Evolutionary conservation across 2,797 vertebrate species (phyloP).

Genomic region (Coregonus sp.): DNA sequence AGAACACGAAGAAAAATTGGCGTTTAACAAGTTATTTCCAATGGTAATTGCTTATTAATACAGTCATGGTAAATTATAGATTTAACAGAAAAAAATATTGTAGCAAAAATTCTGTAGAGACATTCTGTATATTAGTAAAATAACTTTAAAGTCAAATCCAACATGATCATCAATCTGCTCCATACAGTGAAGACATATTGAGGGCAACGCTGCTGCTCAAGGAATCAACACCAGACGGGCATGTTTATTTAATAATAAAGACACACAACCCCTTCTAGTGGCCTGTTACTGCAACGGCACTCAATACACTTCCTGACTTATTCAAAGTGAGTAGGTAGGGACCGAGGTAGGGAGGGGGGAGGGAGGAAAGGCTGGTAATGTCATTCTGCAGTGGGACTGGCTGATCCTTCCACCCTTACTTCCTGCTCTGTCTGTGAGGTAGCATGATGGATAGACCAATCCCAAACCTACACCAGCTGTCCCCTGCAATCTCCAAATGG

Average conservation of each 20-base stretch:
- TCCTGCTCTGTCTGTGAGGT: conserved; percentile 28
- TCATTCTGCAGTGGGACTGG: conserved; percentile 49
- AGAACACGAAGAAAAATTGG: not conserved
- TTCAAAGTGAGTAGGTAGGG: conserved; percentile 58
- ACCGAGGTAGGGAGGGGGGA: not conserved
- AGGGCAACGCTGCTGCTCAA: not conserved
- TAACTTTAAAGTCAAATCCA: too few species aligned
- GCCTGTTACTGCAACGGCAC: conserved; percentile 63
- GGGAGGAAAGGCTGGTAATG: conserved; percentile 31
- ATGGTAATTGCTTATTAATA: not conserved
- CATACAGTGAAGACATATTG: not conserved
- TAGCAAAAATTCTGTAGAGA: too few species aligned
- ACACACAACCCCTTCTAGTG: conserved; percentile 72
- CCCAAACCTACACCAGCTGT: conserved; percentile 66
- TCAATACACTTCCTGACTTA: conserved; percentile 30
- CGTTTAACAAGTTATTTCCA: not conserved
- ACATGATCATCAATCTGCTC: not conserved
- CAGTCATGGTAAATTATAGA: not conserved
- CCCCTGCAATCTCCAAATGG: conserved; percentile 51
- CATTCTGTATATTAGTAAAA: too few species aligned
- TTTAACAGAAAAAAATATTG: not conserved
- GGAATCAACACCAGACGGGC: conserved; percentile 41
- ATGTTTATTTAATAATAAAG: conserved; percentile 71
- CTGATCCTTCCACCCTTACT: conserved; percentile 35
- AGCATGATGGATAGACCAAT: conserved; percentile 32